These are phyloP conservation scores for Lordiphosa mommai DNA, from an alignment of 1,140 invertebrate genomes.

Conservation along the genomic window DNA sequence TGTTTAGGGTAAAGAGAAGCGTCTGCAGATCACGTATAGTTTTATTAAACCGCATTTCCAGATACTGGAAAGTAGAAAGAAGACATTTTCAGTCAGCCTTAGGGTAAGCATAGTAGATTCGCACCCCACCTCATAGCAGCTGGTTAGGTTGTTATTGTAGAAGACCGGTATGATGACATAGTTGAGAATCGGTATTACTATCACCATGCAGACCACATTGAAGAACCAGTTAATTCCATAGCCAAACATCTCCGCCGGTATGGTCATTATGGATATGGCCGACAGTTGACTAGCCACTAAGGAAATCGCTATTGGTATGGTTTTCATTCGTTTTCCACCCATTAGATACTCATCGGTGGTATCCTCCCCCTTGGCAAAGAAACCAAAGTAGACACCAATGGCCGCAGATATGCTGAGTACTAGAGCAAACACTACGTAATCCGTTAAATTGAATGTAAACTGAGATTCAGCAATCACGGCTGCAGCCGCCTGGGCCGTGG, in stretches of 20 bases:
- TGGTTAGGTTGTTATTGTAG: slow-evolving; percentile 89
- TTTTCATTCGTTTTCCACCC: slow-evolving; percentile 83
- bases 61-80: slow-evolving; percentile 82
- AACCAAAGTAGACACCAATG: slow-evolving; percentile 86
- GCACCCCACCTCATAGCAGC: slow-evolving; percentile 88
- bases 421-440: slow-evolving; percentile 83
- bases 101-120: too few species aligned
- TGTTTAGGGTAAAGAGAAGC: slow-evolving; percentile 82
- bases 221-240: slow-evolving; percentile 87
- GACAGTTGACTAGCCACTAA: slow-evolving; percentile 89
- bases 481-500: too few species aligned
- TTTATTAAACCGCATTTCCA: slow-evolving; percentile 84
- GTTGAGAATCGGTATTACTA: slow-evolving; percentile 85
- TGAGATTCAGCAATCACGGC: too few species aligned
- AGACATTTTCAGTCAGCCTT: too few species aligned
- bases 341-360: slow-evolving; percentile 82
- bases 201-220: slow-evolving; percentile 82
- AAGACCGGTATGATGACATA: slow-evolving; percentile 91
- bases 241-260: slow-evolving; percentile 90
- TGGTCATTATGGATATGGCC: slow-evolving; percentile 88
- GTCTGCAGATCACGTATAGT: slow-evolving; percentile 84
- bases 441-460: slow-evolving; percentile 80
- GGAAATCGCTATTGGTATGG: slow-evolving; percentile 85
- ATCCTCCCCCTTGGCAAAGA: slow-evolving; percentile 68
- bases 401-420: slow-evolving; percentile 83